Evolutionary conservation across 2,888 invertebrate genomes (phyloP).

Genomic region (Drosophila subsilvestris): DNA sequence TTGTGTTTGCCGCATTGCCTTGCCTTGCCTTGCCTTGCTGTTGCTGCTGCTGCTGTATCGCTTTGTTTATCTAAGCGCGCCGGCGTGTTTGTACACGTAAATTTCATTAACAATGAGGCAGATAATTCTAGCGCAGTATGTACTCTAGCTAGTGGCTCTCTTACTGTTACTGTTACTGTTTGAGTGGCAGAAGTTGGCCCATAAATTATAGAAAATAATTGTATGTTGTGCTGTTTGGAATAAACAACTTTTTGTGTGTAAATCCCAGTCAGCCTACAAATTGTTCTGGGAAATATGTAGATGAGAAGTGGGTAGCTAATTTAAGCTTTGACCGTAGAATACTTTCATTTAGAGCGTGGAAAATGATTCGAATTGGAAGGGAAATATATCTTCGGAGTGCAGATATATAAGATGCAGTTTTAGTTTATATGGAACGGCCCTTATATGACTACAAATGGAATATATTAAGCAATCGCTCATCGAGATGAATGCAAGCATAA

Average conservation of each 20-base stretch:
- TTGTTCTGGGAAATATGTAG: slow-evolving; percentile 10
- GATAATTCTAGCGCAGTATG: slow-evolving; percentile 51
- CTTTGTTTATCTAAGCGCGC: slow-evolving; percentile 38
- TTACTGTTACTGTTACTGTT: background rate
- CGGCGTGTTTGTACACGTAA: slow-evolving; percentile 69
- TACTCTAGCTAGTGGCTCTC: slow-evolving; percentile 9
- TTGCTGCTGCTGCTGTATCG: background rate
- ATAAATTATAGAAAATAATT: slow-evolving; percentile 29
- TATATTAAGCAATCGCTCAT: background rate
- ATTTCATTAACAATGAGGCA: slow-evolving; percentile 59
- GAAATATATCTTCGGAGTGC: background rate
- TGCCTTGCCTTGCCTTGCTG: slow-evolving; percentile 7
- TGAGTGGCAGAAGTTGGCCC: background rate
- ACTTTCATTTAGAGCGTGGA: background rate
- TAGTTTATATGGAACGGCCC: background rate
- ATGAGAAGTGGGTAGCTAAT: background rate
- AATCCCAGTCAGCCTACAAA: slow-evolving; percentile 6
- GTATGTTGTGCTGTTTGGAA: slow-evolving; percentile 10
- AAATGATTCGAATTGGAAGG: background rate
- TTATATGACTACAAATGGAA: too few species aligned
- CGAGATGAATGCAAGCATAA: too few species aligned
- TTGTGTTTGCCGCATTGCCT: slow-evolving; percentile 36
- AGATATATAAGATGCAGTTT: background rate
- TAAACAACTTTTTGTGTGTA: slow-evolving; percentile 11
- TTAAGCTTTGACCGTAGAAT: background rate